Percentiles rank a stretch among this genome's conserved stretches.
Evolutionary conservation across 2,797 vertebrate species (phyloP).

Genomic region (Trachurus trachurus): DNA sequence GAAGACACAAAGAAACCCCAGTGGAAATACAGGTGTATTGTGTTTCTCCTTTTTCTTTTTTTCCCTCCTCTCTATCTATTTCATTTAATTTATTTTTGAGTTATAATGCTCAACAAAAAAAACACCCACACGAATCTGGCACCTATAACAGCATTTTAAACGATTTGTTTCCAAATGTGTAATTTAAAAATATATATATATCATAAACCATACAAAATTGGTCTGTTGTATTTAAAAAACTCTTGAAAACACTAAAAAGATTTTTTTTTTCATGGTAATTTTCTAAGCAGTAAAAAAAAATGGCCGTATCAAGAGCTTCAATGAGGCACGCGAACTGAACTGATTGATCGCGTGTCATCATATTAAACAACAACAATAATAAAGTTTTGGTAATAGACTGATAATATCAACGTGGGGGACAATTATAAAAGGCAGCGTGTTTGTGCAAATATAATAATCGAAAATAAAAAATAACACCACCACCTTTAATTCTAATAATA

Average conservation of each 20-base stretch:
- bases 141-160: background rate
- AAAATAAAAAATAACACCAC: background rate
- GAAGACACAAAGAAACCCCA: background rate
- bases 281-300: background rate
- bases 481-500: background rate
- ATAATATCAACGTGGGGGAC: background rate
- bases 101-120: background rate
- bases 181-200: background rate
- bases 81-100: constrained; percentile 12
- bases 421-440: background rate
- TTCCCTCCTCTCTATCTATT: background rate
- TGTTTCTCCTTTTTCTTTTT: background rate
- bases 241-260: background rate
- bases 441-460: background rate
- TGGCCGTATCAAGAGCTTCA: background rate
- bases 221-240: background rate
- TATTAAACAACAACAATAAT: background rate
- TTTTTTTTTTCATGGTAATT: constrained; percentile 5
- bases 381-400: constrained; percentile 1
- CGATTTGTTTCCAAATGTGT: background rate
- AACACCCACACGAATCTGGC: background rate
- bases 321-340: background rate
- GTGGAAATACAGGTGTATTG: background rate
- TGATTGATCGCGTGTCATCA: constrained; percentile 16
- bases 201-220: background rate